Conservation (phyloP, 2,888 invertebrate species). For the Hylaea fasciaria region DNA sequence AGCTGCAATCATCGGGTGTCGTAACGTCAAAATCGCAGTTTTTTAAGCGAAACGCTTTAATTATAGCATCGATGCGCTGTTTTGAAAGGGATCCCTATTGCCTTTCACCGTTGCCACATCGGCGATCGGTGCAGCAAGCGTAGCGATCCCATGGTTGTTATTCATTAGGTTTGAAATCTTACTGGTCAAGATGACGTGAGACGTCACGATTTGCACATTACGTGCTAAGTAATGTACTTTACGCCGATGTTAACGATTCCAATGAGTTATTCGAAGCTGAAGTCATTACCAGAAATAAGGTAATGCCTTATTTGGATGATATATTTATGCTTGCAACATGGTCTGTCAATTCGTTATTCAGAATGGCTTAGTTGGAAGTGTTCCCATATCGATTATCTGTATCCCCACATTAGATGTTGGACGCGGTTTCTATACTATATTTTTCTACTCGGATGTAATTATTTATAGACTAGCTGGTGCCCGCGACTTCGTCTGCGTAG, state of each 20-base stretch:
- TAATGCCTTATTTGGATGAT: constrained; percentile 3
- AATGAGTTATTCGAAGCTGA: constrained; percentile 10
- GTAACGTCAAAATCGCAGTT: constrained; percentile 38
- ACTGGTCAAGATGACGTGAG: constrained; percentile 42
- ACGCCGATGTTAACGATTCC: constrained; percentile 11
- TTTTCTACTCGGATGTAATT: no score
- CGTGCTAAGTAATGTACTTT: constrained; percentile 20
- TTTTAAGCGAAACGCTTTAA: constrained; percentile 48
- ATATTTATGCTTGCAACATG: constrained; percentile 3
- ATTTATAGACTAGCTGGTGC: no score
- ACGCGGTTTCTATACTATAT: no score
- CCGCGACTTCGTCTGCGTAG: no score
- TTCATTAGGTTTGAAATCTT: constrained; percentile 33
- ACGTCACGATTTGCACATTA: constrained; percentile 41
- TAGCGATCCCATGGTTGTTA: constrained; percentile 56
- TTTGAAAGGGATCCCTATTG: constrained; percentile 50
- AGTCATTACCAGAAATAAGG: constrained; percentile 5
- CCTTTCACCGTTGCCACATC: constrained; percentile 52
- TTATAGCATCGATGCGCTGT: constrained; percentile 49
- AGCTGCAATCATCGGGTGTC: constrained; percentile 22
- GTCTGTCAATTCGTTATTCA: not conserved
- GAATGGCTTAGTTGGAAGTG: not conserved
- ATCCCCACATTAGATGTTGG: no score
- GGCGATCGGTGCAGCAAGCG: constrained; percentile 50
- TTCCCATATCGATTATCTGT: not conserved